phyloP scores from a whole-genome alignment of 2,888 invertebrate species.

The Caenorhabditis sp. region DNA sequence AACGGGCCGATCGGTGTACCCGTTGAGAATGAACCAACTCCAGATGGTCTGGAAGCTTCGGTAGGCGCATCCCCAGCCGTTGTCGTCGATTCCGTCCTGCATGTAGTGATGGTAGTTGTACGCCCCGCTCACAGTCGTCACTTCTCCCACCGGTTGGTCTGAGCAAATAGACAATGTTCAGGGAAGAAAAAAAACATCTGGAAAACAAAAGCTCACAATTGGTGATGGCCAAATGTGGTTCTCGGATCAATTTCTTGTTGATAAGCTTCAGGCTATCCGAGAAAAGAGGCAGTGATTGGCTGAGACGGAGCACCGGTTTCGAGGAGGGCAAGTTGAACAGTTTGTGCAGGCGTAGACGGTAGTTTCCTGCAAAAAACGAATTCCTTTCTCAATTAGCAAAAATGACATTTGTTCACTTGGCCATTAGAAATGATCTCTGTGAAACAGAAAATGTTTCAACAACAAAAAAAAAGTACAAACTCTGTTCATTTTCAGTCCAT shows the following conservation, averaged over 20 bases:
- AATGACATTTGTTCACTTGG: slow-evolving; percentile 1
- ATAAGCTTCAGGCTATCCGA: slow-evolving; percentile 49
- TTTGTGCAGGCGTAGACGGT: slow-evolving; percentile 65
- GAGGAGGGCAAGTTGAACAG: slow-evolving; percentile 62
- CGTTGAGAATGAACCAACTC: slow-evolving; percentile 92
- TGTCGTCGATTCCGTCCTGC: slow-evolving; percentile 93
- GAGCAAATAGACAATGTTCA: no score
- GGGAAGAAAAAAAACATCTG: no score
- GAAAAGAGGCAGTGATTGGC: slow-evolving; percentile 51
- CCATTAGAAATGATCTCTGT: neutral
- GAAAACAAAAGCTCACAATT: slow-evolving; percentile 59
- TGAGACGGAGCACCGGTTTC: slow-evolving; percentile 61
- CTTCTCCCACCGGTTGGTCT: slow-evolving; percentile 70
- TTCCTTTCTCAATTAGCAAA: no score
- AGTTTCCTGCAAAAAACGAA: slow-evolving; percentile 49
- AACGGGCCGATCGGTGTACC: slow-evolving; percentile 86
- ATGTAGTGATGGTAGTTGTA: slow-evolving; percentile 97
- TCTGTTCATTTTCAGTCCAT: slow-evolving; percentile 62
- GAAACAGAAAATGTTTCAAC: neutral
- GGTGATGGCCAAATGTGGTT: slow-evolving; percentile 58
- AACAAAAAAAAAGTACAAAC: slow-evolving; percentile 16
- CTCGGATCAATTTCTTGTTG: slow-evolving; percentile 48
- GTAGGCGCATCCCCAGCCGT: slow-evolving; percentile 69
- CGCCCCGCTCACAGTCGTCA: slow-evolving; percentile 85
- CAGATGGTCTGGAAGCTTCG: slow-evolving; percentile 67